phyloP scores from a whole-genome alignment of 2,888 invertebrate species.

The Diadegma fenestrale region DNA sequence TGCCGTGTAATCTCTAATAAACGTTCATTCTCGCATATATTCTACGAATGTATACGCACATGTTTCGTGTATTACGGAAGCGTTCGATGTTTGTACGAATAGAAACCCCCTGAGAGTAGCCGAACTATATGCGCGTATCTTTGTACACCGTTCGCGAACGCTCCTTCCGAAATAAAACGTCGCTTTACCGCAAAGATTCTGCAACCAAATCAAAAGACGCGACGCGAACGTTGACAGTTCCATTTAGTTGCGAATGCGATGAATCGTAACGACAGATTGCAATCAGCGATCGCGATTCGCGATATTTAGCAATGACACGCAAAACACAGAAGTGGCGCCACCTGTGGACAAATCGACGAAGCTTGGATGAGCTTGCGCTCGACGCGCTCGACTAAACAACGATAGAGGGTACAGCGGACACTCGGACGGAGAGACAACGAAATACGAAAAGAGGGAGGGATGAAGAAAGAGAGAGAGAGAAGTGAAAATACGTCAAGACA shows the following conservation, averaged over 20 bases:
- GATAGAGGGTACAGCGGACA: neutral
- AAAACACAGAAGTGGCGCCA: constrained; percentile 12
- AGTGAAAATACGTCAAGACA: neutral
- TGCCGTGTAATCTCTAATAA: constrained; percentile 45
- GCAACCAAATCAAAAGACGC: too few species aligned
- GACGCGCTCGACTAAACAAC: too few species aligned
- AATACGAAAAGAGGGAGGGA: constrained; percentile 19
- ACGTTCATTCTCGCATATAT: constrained; percentile 22
- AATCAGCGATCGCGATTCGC: neutral
- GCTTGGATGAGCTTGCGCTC: neutral
- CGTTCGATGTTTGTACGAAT: neutral
- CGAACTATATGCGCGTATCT: neutral
- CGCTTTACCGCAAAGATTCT: too few species aligned
- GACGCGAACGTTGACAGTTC: too few species aligned
- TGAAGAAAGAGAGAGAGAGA: neutral
- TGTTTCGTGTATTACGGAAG: neutral
- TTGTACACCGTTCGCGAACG: neutral
- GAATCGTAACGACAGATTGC: neutral
- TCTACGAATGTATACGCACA: neutral
- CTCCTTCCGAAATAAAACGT: neutral
- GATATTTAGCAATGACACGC: neutral
- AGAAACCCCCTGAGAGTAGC: neutral
- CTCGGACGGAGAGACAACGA: neutral
- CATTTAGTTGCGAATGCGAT: neutral
- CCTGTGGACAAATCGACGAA: neutral